phyloP scores from a whole-genome alignment of 2,113 vertebrate species.

The Pterocles orientalis region DNA sequence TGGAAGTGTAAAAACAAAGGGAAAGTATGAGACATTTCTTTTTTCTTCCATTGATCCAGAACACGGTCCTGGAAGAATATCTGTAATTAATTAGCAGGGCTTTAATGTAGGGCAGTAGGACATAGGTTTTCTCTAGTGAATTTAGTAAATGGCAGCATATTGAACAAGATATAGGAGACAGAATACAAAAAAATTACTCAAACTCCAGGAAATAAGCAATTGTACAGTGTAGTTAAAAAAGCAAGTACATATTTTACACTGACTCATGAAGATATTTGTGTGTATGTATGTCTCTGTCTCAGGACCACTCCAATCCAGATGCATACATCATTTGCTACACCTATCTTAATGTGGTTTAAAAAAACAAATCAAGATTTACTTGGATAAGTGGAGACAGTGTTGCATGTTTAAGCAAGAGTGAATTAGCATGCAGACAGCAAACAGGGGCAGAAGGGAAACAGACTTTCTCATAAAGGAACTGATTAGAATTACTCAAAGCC shows the following conservation, averaged over 20 bases:
- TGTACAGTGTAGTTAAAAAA: background rate
- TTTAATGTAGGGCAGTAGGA: constrained; percentile 40
- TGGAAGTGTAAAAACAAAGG: constrained; percentile 56
- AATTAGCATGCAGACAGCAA: constrained; percentile 69
- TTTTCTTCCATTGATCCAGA: background rate
- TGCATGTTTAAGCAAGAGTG: background rate
- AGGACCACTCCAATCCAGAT: background rate
- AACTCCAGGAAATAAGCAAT: background rate
- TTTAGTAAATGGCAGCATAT: background rate
- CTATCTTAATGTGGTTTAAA: background rate
- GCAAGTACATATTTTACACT: background rate
- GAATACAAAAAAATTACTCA: background rate
- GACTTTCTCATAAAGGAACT: constrained; percentile 41
- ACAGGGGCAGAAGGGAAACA: constrained; percentile 51
- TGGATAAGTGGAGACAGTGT: background rate
- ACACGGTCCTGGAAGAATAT: constrained; percentile 31
- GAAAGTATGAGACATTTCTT: background rate
- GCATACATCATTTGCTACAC: background rate
- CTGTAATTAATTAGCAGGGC: constrained; percentile 52
- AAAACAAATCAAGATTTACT: background rate
- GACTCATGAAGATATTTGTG: background rate
- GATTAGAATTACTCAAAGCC: constrained; percentile 40
- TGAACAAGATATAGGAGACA: background rate
- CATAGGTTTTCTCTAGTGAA: constrained; percentile 2
- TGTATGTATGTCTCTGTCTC: background rate